A percentile compares a stretch with the other conserved stretches of the same genome.
phyloP scores from a whole-genome alignment of 2,797 vertebrate genomes.

The Neosalanx taihuensis region DNA sequence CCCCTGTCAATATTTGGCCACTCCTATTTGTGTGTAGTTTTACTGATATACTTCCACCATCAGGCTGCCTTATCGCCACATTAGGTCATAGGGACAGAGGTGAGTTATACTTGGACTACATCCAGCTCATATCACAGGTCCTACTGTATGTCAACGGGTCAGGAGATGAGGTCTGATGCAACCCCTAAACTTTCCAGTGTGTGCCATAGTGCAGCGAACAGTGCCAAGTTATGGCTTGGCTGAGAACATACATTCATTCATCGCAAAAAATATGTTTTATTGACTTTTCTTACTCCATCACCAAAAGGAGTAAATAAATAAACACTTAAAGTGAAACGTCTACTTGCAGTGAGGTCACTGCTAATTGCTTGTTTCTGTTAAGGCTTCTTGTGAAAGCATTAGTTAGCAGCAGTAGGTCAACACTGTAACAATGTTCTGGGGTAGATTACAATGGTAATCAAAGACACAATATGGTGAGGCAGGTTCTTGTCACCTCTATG shows the following conservation, averaged over 20 bases:
- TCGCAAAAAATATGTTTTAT: not conserved
- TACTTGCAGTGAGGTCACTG: not conserved
- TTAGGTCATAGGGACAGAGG: not conserved
- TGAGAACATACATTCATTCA: not conserved
- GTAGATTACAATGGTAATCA: conserved; percentile 27
- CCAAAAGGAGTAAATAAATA: not conserved
- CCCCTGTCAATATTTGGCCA: not conserved
- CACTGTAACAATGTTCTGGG: conserved; percentile 6
- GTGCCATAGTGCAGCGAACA: not conserved
- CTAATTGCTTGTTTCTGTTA: not conserved
- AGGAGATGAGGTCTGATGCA: not conserved
- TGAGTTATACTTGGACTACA: conserved; percentile 3
- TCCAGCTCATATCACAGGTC: not conserved
- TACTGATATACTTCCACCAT: not conserved
- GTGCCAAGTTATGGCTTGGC: not conserved
- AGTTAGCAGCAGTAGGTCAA: not conserved
- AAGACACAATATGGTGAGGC: not conserved
- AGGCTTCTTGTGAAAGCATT: conserved; percentile 3
- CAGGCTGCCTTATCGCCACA: not conserved
- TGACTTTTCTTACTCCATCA: not conserved
- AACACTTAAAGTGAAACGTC: not conserved
- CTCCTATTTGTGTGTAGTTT: not conserved
- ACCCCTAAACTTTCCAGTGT: too few relatives aligned
- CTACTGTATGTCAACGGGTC: not conserved
- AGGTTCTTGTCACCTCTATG: not conserved